Percentiles rank a stretch among this genome's conserved stretches.
These are phyloP conservation scores for Crotalus horridus DNA, from an alignment of 2,113 vertebrate species.

Conservation along the genomic window DNA sequence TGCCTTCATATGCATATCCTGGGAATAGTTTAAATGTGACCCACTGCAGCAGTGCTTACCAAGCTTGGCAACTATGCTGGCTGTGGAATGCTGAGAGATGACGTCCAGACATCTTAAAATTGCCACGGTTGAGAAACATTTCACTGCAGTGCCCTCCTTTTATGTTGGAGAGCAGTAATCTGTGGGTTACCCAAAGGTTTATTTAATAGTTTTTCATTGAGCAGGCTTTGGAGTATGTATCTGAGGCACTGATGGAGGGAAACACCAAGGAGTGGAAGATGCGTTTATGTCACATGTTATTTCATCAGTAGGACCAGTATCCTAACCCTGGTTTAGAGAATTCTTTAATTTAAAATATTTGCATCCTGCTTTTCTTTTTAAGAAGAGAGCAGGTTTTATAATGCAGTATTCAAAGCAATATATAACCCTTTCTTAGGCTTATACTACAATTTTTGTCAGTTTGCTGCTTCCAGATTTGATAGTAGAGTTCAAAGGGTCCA, in stretches of 20 bases:
- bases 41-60: neutral
- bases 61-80: neutral
- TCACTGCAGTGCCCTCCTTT: neutral
- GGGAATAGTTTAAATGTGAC: neutral
- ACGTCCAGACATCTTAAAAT: too few species aligned
- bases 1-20: neutral
- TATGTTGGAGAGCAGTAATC: neutral
- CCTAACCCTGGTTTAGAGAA: neutral
- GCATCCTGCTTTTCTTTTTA: neutral
- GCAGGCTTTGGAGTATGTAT: neutral
- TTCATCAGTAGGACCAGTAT: neutral
- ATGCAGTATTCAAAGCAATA: neutral
- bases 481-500: neutral
- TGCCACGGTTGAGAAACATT: too few species aligned
- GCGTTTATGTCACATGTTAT: neutral
- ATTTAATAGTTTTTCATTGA: neutral
- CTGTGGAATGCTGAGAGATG: too few species aligned
- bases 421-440: neutral
- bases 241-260: neutral
- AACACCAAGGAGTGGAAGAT: neutral
- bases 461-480: neutral
- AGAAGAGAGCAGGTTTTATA: neutral
- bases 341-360: neutral
- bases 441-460: neutral
- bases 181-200: neutral